phyloP scores from a whole-genome alignment of 1,140 invertebrate genomes.

The Megathymus violae region DNA sequence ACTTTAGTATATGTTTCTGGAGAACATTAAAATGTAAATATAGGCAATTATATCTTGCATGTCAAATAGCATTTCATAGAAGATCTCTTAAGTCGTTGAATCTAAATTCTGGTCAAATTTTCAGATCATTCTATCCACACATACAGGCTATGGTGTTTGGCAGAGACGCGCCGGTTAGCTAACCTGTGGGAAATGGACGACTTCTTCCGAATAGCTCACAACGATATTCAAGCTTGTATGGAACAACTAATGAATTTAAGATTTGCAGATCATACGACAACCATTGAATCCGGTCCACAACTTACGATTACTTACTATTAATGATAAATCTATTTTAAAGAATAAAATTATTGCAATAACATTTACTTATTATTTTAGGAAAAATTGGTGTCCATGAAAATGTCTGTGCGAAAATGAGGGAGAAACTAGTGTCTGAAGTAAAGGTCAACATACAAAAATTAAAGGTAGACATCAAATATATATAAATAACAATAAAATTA shows the following conservation, averaged over 20 bases:
- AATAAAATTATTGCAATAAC: neutral
- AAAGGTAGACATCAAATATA: too few relatives aligned
- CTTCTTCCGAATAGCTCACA: constrained; percentile 86
- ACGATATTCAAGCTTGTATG: constrained; percentile 88
- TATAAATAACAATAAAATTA: too few relatives aligned
- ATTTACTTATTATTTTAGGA: constrained; percentile 52
- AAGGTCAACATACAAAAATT: constrained; percentile 88
- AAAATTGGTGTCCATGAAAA: constrained; percentile 80
- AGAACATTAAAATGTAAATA: too few relatives aligned
- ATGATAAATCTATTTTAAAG: too few relatives aligned
- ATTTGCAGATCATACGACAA: constrained; percentile 85
- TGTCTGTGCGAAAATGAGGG: constrained; percentile 89
- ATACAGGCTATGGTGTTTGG: constrained; percentile 88
- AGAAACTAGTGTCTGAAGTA: constrained; percentile 90
- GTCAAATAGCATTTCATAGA: too few relatives aligned
- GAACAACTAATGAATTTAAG: constrained; percentile 86
- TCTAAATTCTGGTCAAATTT: constrained; percentile 24
- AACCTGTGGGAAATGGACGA: constrained; percentile 89
- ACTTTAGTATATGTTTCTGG: too few relatives aligned
- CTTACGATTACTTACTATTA: neutral
- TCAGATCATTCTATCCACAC: constrained; percentile 90
- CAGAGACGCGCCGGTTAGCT: constrained; percentile 87
- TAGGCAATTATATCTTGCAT: too few relatives aligned
- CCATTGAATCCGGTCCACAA: constrained; percentile 78
- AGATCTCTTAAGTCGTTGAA: too few relatives aligned